Base-by-base conservation (phyloP, 1,140 invertebrate genomes). In the Pogonognathellus flavescens region DNA sequence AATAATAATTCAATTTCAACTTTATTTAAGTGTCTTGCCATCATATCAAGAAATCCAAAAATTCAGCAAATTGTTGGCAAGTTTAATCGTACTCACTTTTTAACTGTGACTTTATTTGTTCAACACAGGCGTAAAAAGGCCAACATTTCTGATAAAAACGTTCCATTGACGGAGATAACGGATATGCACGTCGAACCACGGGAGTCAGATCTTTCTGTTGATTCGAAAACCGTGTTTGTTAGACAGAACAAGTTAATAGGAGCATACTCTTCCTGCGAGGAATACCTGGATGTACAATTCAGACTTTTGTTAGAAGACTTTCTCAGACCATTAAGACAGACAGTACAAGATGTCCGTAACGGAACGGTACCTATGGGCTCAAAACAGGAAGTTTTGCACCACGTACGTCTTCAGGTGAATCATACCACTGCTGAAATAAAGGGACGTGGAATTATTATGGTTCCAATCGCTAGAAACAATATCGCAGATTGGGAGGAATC, bases 291-390 rank as follows among this genome's bases (percentile, higher is more conserved):
- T n/a, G n/a, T n/a, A n/a, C n/a, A n/a, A n/a, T n/a, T n/a, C n/a
- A n/a, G n/a, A n/a, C n/a, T n/a, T 0, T 88, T 93, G 11, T 88
- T 92, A 22, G 93, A 93, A 89, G 95, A 97, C 90, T 94, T 94
- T 90, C 91, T 93, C 59, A 89, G 90, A 0, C 93, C 94, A 2
- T 88, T 95, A 57, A 89, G 93, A 10, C 91, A 91, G 66, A 93
- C 92, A 76, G 91, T 94, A 89, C 70, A 90, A 90, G 41, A 31
- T 1, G 6, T 70, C 22, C n/a, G n/a, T n/a, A n/a, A n/a, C n/a
- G n/a, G n/a, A n/a, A n/a, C n/a, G n/a, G n/a, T 14, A 70, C 11
- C 31, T 31, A 4, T 70, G 13, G 66, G 8, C 13, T 16, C 18
- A 70, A 41, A 70, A 70, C 10, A 31, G 2, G 11, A 18, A 16